Conservation (phyloP, 2,888 invertebrate genomes). For the Aricia artaxerxes region DNA sequence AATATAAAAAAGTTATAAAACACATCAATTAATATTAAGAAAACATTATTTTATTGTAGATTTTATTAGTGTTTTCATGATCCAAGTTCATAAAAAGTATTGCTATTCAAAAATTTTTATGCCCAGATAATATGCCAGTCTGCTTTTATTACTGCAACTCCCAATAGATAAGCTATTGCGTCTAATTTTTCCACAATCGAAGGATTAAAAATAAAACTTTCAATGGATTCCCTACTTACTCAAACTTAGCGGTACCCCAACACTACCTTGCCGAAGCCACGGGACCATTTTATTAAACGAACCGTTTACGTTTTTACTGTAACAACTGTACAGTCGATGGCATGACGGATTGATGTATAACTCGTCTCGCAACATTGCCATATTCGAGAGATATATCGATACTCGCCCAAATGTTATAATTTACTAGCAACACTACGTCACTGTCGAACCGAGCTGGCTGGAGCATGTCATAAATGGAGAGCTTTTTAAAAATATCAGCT, state of each 20-base stretch:
- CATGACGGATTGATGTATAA: conserved; percentile 22
- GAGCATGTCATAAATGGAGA: conserved; percentile 10
- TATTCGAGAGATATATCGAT: conserved; percentile 28
- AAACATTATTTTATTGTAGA: too few relatives aligned
- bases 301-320: background rate
- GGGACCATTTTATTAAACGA: background rate
- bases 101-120: too few relatives aligned
- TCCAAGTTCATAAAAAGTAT: too few relatives aligned
- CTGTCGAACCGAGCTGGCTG: conserved; percentile 6
- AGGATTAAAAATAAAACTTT: too few relatives aligned
- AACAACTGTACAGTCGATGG: conserved; percentile 1
- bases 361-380: conserved; percentile 29
- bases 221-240: background rate
- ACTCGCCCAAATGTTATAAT: conserved; percentile 28
- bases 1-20: too few relatives aligned
- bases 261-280: too few relatives aligned
- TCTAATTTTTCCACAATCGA: too few relatives aligned
- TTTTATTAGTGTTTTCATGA: too few relatives aligned
- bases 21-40: too few relatives aligned
- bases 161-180: too few relatives aligned
- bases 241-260: background rate
- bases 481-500: conserved; percentile 9
- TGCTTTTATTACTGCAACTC: too few relatives aligned
- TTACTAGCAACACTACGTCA: conserved; percentile 29
- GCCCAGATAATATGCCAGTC: too few relatives aligned